A percentile compares a stretch with the other conserved stretches of the same genome.
These are phyloP conservation scores for Globicephala melas DNA, from an alignment of 2,113 vertebrate genomes.

Conservation along the genomic window DNA sequence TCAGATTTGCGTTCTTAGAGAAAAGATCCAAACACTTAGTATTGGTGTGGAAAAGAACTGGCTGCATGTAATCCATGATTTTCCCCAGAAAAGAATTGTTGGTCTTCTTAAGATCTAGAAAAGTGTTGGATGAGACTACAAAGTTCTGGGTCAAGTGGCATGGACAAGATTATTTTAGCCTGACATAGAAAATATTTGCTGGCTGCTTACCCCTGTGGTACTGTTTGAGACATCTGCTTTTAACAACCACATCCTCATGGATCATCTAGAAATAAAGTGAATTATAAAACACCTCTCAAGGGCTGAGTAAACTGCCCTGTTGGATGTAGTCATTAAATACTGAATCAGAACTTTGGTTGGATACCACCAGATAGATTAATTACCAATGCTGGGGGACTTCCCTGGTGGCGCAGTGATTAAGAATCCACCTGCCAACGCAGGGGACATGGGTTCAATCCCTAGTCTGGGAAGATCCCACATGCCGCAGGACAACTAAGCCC, in stretches of 20 bases:
- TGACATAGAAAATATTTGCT: neutral
- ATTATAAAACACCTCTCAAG: neutral
- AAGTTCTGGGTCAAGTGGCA: neutral
- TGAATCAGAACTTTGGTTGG: neutral
- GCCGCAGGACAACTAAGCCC: no score
- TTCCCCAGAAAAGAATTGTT: neutral
- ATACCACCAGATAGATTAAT: neutral
- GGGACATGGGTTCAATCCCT: no score
- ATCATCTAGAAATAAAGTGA: neutral
- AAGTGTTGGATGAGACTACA: neutral
- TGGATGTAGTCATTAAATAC: neutral
- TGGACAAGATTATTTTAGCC: neutral
- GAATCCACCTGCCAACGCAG: no score
- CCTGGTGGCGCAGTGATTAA: no score
- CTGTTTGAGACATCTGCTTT: conserved; percentile 12
- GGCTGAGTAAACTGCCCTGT: neutral
- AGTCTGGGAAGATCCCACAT: no score
- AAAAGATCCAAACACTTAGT: neutral
- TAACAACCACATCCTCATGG: neutral
- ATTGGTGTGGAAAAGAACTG: neutral
- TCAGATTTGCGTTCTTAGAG: neutral
- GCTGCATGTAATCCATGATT: neutral
- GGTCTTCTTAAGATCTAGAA: neutral
- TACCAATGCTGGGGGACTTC: neutral
- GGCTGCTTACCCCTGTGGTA: neutral